These are phyloP conservation scores for Pluvialis apricaria DNA, from an alignment of 2,113 vertebrate species.

Conservation along the genomic window DNA sequence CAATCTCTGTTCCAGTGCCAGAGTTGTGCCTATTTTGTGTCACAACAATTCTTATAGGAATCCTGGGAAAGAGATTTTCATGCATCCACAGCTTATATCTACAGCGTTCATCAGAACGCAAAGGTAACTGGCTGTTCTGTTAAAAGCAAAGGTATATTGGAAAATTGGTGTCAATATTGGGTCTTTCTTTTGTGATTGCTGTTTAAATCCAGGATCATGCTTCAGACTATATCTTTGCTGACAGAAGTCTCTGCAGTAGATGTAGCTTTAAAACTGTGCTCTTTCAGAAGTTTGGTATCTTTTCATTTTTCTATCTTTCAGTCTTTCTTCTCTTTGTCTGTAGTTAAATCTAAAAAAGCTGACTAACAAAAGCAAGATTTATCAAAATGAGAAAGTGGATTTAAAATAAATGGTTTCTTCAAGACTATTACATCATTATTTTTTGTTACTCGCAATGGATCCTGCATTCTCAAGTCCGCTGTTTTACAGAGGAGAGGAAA, in stretches of 20 bases:
- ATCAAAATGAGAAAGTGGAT: background rate
- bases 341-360: background rate
- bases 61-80: background rate
- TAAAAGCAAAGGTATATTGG: background rate
- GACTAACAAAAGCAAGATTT: background rate
- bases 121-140: background rate
- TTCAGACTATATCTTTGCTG: background rate
- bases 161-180: background rate
- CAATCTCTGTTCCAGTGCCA: background rate
- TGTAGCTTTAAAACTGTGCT: background rate
- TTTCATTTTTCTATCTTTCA: background rate
- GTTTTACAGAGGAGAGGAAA: background rate
- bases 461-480: background rate
- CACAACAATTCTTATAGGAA: background rate
- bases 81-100: background rate
- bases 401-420: background rate
- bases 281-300: background rate
- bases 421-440: background rate
- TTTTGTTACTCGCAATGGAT: background rate
- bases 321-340: background rate
- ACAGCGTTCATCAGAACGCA: background rate
- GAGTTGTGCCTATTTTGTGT: background rate
- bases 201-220: background rate
- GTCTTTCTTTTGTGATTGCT: background rate
- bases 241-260: background rate